Conservation (phyloP, 2,113 vertebrate species). For the Chelonoidis abingdonii region DNA sequence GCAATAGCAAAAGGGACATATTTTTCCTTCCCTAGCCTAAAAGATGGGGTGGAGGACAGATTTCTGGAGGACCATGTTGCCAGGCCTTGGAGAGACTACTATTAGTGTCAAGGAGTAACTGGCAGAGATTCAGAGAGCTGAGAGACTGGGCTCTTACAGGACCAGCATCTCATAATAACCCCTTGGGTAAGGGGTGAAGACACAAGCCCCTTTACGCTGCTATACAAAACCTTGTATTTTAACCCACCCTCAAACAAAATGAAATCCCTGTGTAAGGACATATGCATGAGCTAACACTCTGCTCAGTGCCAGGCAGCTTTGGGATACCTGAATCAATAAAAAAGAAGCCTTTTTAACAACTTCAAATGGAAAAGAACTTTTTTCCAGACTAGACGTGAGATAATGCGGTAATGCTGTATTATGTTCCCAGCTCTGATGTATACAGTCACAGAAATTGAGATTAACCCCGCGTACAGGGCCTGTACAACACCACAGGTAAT, state of each 20-base stretch:
- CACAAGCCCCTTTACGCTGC: not conserved
- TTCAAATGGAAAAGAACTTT: too few relatives aligned
- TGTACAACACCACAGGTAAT: not conserved
- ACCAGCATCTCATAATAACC: too few relatives aligned
- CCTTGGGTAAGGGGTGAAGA: too few relatives aligned
- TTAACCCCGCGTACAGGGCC: accelerated
- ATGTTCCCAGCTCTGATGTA: not conserved
- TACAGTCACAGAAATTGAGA: not conserved
- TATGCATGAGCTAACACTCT: not conserved
- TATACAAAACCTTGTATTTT: not conserved
- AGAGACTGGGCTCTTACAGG: too few relatives aligned
- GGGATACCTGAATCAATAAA: not conserved
- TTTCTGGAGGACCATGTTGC: too few relatives aligned
- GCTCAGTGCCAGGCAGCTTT: not conserved
- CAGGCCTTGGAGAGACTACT: too few relatives aligned
- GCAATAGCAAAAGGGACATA: too few relatives aligned
- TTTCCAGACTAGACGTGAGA: too few relatives aligned
- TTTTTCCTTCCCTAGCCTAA: too few relatives aligned
- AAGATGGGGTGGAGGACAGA: too few relatives aligned
- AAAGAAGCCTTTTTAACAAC: not conserved
- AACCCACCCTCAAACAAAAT: not conserved
- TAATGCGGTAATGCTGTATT: not conserved
- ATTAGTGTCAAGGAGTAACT: too few relatives aligned
- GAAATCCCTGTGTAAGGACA: not conserved
- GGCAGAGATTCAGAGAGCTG: too few relatives aligned